A percentile compares a stretch with the other conserved stretches of the same genome.
These are phyloP conservation scores for Aphrophora alni DNA, from an alignment of 2,888 invertebrate genomes.

Conservation along the genomic window DNA sequence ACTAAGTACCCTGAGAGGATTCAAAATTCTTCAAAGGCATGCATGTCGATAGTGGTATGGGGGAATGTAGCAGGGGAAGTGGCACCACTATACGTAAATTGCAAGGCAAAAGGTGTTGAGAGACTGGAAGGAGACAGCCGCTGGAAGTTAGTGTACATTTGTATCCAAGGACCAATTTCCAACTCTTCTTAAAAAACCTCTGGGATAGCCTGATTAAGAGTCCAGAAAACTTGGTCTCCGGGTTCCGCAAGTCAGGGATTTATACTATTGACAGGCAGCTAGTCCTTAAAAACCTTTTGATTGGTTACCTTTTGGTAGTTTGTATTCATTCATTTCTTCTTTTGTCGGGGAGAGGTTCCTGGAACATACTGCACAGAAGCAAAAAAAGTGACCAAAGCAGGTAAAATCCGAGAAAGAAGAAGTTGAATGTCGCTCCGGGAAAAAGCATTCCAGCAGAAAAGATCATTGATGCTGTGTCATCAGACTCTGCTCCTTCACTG, in stretches of 20 bases:
- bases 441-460: not conserved
- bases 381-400: not conserved
- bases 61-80: not conserved
- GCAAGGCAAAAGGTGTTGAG: conserved; percentile 4
- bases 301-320: not conserved
- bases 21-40: not conserved
- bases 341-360: not conserved
- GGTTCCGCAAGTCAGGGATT: not conserved
- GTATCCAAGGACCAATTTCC: conserved; percentile 40
- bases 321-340: not conserved
- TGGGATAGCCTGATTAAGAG: not conserved
- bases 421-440: not conserved
- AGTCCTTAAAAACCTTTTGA: not conserved
- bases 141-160: not conserved
- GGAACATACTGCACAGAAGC: not conserved
- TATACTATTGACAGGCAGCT: not conserved
- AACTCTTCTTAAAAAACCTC: conserved; percentile 26
- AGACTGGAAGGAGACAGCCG: conserved; percentile 27
- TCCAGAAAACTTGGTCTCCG: not conserved
- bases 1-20: conserved; percentile 10
- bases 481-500: too few relatives aligned
- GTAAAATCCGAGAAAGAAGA: not conserved
- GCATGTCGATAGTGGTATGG: not conserved
- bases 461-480: too few relatives aligned
- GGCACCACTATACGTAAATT: not conserved